Base-by-base conservation (phyloP, 2,888 invertebrate species). In the Pogonocherus hispidulus region DNA sequence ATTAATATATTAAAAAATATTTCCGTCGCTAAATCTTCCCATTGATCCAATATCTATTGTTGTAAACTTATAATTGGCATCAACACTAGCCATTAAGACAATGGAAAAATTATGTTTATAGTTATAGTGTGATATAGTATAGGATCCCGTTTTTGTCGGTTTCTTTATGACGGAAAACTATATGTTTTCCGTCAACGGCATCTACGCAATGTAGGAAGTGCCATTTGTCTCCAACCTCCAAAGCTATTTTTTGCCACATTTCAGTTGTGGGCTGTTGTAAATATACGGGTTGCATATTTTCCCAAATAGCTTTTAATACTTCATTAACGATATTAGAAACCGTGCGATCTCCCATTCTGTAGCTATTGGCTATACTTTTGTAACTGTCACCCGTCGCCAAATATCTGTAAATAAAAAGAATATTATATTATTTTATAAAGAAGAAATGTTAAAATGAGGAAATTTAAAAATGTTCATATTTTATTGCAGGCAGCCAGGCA, bases 21-120 rank as follows among this genome's bases (percentile, higher is more conserved):
- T 80, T 23, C 80, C 78, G 70, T 84, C 82, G 27, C 75, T 78
- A 57, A 79, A 76, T 68, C 78, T 51, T n/a, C 82, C 81, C 67
- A 79, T 78, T 18, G 75, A 70, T 2, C 82, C 82, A 32, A 80
- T 72, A 74, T 82, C 79, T 8, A 83, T 78, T 67, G 73, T 79
- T 8, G 78, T 65, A 72, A 83, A 83, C 3, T 79, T 78, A 63
- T 82, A 84, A 64, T 84, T 72, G 14, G 82, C 82, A 76, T 85
- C 83, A 8, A 80, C 82, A 51, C 83, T 55, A 41, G 80, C 83
- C 52, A 83, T 72, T 51, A 85, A 69, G 2, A 85, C 81, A 41
- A 82, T 78, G 62, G 80, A 81, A 65, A 79, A 79, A 72, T 68
- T 71, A 0, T 46, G 63, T 78, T 83, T 84, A 67, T 83, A 83